Percentiles rank a stretch among this genome's conserved stretches.
phyloP scores from a whole-genome alignment of 2,888 invertebrate genomes.

The Pterostichus madidus region DNA sequence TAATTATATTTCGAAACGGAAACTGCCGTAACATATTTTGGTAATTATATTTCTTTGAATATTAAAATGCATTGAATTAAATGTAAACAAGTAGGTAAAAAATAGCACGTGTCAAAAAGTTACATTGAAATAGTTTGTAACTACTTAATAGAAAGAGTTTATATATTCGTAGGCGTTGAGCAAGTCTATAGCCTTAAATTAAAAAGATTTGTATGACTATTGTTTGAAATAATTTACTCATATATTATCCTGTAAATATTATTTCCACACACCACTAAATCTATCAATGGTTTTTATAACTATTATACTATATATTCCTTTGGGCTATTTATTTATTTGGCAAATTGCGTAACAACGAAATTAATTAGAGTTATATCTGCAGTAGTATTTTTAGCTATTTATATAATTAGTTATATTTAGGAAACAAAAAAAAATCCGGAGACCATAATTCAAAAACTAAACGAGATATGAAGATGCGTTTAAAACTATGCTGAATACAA shows the following conservation, averaged over 20 bases:
- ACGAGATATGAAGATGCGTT: too few relatives aligned
- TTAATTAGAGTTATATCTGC: background rate
- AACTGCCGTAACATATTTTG: background rate
- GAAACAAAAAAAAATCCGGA: too few relatives aligned
- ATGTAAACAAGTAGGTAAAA: background rate
- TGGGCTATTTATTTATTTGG: background rate
- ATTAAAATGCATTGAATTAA: conserved; percentile 8
- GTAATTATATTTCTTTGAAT: background rate
- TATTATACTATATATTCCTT: background rate
- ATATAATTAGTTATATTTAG: too few relatives aligned
- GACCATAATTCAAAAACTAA: too few relatives aligned
- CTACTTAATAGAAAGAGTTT: conserved; percentile 23
- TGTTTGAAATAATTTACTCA: conserved; percentile 41
- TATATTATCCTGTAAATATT: conserved; percentile 23
- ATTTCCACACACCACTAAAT: conserved; percentile 8
- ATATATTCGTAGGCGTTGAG: conserved; percentile 15
- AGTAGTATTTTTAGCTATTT: too few relatives aligned
- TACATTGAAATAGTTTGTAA: conserved; percentile 35
- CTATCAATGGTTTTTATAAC: background rate
- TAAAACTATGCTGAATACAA: too few relatives aligned
- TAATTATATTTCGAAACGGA: conserved; percentile 10
- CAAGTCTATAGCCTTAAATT: conserved; percentile 14
- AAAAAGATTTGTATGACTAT: conserved; percentile 31
- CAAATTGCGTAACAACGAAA: background rate
- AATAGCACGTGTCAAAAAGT: conserved; percentile 13